Conservation (phyloP, 2,113 vertebrate species). For the Trematocara marginatum region DNA sequence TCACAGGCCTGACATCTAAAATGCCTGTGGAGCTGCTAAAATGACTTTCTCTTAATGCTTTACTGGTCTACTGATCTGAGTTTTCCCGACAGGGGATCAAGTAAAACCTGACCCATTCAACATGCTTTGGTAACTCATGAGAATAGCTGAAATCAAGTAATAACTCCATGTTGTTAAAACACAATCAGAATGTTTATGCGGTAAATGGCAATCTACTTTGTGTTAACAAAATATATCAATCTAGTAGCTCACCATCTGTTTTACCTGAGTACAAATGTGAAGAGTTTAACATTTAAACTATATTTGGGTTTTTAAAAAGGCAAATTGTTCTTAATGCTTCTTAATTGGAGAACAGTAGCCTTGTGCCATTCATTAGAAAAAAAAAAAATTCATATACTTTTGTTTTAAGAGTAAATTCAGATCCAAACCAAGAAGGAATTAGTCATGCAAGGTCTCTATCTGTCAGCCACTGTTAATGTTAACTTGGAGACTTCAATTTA, state of each 20-base stretch:
- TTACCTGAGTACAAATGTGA: background rate
- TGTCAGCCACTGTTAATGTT: slow-evolving; percentile 62
- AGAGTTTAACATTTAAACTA: background rate
- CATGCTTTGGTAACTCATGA: background rate
- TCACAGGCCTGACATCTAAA: slow-evolving; percentile 24
- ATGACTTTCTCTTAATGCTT: background rate
- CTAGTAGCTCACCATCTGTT: background rate
- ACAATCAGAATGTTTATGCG: background rate
- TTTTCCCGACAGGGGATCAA: slow-evolving; percentile 11
- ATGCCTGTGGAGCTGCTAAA: background rate
- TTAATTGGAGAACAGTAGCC: background rate
- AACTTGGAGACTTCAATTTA: slow-evolving; percentile 17
- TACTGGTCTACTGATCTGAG: background rate
- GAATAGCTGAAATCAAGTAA: background rate
- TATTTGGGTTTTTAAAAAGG: background rate
- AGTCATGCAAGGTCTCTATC: slow-evolving; percentile 55
- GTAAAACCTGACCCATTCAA: background rate
- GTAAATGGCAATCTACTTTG: background rate
- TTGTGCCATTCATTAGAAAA: slow-evolving; percentile 49
- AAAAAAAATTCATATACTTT: slow-evolving; percentile 11
- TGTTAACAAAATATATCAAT: background rate
- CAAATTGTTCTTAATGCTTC: background rate
- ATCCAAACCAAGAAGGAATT: slow-evolving; percentile 34
- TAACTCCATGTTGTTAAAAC: background rate
- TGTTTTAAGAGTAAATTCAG: slow-evolving; percentile 10